These are phyloP conservation scores for Protodeltote pygarga DNA, from an alignment of 2,888 invertebrate species.

Conservation along the genomic window DNA sequence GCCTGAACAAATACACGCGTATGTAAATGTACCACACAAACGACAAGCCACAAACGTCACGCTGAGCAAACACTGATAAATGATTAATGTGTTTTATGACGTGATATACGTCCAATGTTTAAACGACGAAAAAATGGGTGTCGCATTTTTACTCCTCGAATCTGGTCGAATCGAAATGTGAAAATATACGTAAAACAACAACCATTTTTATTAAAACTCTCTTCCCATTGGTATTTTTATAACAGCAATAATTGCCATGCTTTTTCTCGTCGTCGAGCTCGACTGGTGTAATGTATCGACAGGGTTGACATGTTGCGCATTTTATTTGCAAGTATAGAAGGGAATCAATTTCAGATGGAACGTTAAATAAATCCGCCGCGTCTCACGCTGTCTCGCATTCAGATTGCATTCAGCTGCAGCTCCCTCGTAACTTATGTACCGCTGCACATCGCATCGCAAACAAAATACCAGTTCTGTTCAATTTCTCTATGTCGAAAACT, in stretches of 20 bases:
- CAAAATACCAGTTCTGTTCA: constrained; percentile 40
- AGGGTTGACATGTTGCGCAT: constrained; percentile 48
- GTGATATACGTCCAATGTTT: constrained; percentile 41
- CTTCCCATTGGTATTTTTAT: no score
- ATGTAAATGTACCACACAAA: constrained; percentile 64
- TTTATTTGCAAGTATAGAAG: constrained; percentile 55
- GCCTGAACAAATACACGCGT: constrained; percentile 71
- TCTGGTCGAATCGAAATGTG: constrained; percentile 5
- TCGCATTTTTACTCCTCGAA: neutral
- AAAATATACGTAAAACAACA: neutral
- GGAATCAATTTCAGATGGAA: constrained; percentile 59
- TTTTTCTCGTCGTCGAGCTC: constrained; percentile 4
- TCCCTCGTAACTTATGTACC: constrained; percentile 58
- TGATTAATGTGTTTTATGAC: constrained; percentile 57
- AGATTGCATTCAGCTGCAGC: constrained; percentile 64
- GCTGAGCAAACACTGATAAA: constrained; percentile 53
- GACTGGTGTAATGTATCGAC: constrained; percentile 30
- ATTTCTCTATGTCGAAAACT: constrained; percentile 36
- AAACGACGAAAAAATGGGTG: constrained; percentile 14
- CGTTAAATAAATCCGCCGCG: constrained; percentile 63
- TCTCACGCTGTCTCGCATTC: constrained; percentile 56
- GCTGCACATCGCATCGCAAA: constrained; percentile 45
- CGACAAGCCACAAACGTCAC: constrained; percentile 54
- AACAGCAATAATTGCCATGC: neutral
- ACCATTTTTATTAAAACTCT: no score